Base-by-base conservation (phyloP, 2,888 invertebrate genomes). In the Brachypalpus laphriformis region DNA sequence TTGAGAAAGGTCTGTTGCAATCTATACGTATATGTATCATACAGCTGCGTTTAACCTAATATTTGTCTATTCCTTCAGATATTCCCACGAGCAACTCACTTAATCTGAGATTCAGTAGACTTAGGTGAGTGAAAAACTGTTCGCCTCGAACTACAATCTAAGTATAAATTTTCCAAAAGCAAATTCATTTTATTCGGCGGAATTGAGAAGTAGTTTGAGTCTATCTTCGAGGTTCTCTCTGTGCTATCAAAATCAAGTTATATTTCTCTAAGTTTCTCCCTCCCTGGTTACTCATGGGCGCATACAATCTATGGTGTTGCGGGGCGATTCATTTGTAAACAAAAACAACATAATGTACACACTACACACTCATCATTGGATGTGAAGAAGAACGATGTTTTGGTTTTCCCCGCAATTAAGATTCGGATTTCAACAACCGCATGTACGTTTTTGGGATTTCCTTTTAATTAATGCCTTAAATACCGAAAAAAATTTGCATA, bases 161-260 rank as follows among this genome's bases (percentile, higher is more conserved):
- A n/a, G n/a, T n/a, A n/a, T n/a, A n/a, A n/a, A n/a, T n/a, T n/a
- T n/a, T n/a, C n/a, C n/a, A n/a, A n/a, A n/a, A n/a, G n/a, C n/a
- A n/a, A n/a, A n/a, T n/a, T 25, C n/a, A 37, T 37, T n/a, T n/a
- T 11, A 14, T 14, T 40, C 14, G 3, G 40, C 14, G 1, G 14
- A 40, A 40, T 40, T 14, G 40, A 40, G 40, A 40, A 40, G 40
- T 40, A 6, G 40, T 40, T 14, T 40, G 5, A 40, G 14, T 40
- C 40, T 14, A 1, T 14, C 14, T 40, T 40, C 14, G 5, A 2
- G 2, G 5, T 40, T 14, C 14, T 40, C 5, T 14, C 14, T 14
- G 7, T 40, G 40, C 14, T 40, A 40, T 40, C 18, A 16, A 61
- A 61, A 61, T 61, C 61, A 61, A 40, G 61, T 61, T 61, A 45